Percentiles rank a stretch among this genome's conserved stretches.
Evolutionary conservation across 2,797 vertebrate species (phyloP).

Genomic region (Dicrostonyx torquatus): DNA sequence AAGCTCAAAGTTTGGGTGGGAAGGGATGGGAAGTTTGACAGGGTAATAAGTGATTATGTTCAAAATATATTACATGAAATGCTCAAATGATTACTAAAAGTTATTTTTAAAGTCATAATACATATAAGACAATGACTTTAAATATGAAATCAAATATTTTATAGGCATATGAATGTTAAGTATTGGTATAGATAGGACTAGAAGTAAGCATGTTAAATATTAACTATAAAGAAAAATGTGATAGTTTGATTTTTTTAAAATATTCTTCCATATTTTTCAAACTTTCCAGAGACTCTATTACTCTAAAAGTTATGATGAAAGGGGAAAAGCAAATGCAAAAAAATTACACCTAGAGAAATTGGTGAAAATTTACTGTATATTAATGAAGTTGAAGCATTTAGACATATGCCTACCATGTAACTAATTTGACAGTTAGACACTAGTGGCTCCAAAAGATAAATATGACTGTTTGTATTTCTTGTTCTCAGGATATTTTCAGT

Average conservation of each 20-base stretch:
- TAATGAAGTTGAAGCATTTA: background rate
- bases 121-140: conserved; percentile 15
- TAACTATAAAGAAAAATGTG: background rate
- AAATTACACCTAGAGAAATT: conserved; percentile 23
- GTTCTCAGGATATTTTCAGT: conserved; percentile 38
- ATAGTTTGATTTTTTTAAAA: conserved; percentile 4
- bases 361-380: conserved; percentile 46
- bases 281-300: background rate
- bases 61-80: background rate
- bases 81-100: background rate
- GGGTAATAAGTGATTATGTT: background rate
- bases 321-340: conserved; percentile 1
- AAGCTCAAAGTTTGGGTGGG: background rate
- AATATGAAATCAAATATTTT: conserved; percentile 24
- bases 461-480: conserved; percentile 2
- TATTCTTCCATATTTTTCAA: conserved; percentile 25
- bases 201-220: background rate
- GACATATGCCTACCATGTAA: background rate
- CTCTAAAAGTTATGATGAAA: background rate
- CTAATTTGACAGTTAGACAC: conserved; percentile 45
- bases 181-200: background rate
- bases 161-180: background rate
- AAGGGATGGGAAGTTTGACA: background rate
- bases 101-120: conserved; percentile 12
- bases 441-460: conserved; percentile 41